A percentile compares a stretch with the other conserved stretches of the same genome.
phyloP scores from a whole-genome alignment of 2,113 vertebrate genomes.

The Pterocles burchelli region DNA sequence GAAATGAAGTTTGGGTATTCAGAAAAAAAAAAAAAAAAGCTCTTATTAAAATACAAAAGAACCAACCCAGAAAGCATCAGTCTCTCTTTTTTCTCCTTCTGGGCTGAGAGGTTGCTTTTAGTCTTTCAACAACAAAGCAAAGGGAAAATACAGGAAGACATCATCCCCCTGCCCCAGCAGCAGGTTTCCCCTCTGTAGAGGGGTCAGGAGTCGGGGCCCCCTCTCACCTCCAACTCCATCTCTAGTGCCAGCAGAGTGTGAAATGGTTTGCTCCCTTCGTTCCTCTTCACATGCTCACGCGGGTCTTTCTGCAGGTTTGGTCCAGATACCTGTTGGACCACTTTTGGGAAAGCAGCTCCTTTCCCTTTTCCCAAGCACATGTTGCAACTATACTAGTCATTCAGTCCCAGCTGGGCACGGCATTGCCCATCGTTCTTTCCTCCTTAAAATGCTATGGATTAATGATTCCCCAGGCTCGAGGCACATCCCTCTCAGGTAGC shows the following conservation, averaged over 20 bases:
- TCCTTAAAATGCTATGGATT: fast-evolving
- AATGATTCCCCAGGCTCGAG: neutral
- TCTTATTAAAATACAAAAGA: neutral
- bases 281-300: neutral
- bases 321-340: neutral
- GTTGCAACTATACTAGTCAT: fast-evolving
- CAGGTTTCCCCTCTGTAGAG: neutral
- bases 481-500: fast-evolving
- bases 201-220: too few species aligned
- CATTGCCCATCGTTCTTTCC: neutral
- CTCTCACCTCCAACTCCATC: too few species aligned
- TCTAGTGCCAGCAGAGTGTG: fast-evolving
- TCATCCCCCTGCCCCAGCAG: neutral
- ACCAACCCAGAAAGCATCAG: neutral
- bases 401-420: neutral
- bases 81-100: neutral
- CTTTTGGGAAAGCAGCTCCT: neutral
- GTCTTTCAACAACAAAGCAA: neutral
- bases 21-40: neutral
- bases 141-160: neutral
- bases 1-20: neutral
- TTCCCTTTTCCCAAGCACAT: neutral
- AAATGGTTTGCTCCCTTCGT: neutral
- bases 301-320: neutral
- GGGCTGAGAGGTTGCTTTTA: neutral